Conservation (phyloP, 37 sponge, comb jelly and placozoan species). For the Cladorhizidae sp. region DNA sequence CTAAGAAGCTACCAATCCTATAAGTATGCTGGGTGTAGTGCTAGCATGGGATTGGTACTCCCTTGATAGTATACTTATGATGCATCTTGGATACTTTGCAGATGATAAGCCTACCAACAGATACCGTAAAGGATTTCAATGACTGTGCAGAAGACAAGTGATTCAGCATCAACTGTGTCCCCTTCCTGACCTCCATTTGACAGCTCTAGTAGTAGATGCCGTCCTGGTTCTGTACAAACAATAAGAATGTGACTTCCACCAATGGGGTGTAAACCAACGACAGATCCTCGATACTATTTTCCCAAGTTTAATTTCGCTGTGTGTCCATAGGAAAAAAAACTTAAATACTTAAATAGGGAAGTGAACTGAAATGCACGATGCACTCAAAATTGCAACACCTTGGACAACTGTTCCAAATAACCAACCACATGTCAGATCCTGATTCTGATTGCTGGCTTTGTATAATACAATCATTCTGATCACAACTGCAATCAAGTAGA, state of each 20-base stretch:
- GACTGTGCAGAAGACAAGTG: conserved; percentile 21
- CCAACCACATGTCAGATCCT: too few species aligned
- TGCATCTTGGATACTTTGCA: conserved; percentile 49
- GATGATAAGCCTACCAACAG: conserved; percentile 8
- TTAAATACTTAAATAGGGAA: not conserved
- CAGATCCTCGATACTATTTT: conserved; percentile 3
- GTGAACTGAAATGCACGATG: not conserved
- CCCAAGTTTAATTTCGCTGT: not conserved
- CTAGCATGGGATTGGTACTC: conserved; percentile 45
- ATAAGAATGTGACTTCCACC: conserved; percentile 28
- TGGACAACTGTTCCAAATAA: conserved; percentile 2
- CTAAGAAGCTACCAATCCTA: conserved; percentile 35
- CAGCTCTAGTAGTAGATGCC: not conserved
- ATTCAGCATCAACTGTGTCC: conserved; percentile 45
- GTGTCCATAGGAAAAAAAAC: not conserved
- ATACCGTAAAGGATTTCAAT: conserved; percentile 7
- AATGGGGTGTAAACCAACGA: conserved; percentile 7
- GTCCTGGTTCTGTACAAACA: not conserved
- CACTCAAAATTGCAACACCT: not conserved
- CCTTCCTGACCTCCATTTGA: conserved; percentile 38
- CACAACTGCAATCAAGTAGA: too few species aligned
- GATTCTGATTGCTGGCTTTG: too few species aligned
- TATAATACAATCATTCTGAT: too few species aligned
- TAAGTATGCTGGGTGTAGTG: not conserved
- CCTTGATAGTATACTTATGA: conserved; percentile 50